These are phyloP conservation scores for Labrus mixtus DNA, from an alignment of 2,113 vertebrate genomes.

Conservation along the genomic window DNA sequence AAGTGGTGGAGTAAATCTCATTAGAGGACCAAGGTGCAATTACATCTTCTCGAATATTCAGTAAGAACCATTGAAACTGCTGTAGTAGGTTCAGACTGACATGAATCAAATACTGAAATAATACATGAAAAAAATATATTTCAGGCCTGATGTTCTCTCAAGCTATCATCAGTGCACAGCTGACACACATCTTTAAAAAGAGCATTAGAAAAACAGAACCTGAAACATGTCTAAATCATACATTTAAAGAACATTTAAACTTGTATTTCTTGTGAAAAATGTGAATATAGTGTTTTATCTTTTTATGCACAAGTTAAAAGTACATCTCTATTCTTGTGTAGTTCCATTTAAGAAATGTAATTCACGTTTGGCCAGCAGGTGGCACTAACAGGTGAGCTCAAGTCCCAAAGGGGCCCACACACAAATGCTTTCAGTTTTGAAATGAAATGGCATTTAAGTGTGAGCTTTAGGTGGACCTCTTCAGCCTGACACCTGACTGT, in stretches of 20 bases:
- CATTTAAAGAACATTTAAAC: conserved; percentile 8
- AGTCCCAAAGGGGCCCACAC: background rate
- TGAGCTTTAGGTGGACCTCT: conserved; percentile 16
- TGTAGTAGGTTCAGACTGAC: conserved; percentile 18
- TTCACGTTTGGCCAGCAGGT: conserved; percentile 76
- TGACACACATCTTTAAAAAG: conserved; percentile 14
- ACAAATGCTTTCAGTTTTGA: conserved; percentile 29
- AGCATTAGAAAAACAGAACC: conserved; percentile 12
- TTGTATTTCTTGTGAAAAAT: conserved; percentile 14
- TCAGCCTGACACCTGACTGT: conserved; percentile 28
- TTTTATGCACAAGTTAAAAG: background rate
- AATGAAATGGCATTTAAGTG: conserved; percentile 45
- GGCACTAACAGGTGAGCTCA: conserved; percentile 53
- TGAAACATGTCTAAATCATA: conserved; percentile 22
- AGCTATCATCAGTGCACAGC: background rate
- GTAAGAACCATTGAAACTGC: conserved; percentile 31
- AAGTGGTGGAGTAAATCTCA: conserved; percentile 58
- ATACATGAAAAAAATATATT: background rate
- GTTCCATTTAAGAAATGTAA: conserved; percentile 37
- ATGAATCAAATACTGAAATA: conserved; percentile 49
- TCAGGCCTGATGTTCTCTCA: background rate
- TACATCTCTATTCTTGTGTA: background rate
- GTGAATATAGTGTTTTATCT: background rate
- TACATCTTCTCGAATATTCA: conserved; percentile 39
- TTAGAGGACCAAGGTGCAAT: conserved; percentile 69